Evolutionary conservation across 2,888 invertebrate species (phyloP).

Genomic region (Prosopocoilus inquinatus): DNA sequence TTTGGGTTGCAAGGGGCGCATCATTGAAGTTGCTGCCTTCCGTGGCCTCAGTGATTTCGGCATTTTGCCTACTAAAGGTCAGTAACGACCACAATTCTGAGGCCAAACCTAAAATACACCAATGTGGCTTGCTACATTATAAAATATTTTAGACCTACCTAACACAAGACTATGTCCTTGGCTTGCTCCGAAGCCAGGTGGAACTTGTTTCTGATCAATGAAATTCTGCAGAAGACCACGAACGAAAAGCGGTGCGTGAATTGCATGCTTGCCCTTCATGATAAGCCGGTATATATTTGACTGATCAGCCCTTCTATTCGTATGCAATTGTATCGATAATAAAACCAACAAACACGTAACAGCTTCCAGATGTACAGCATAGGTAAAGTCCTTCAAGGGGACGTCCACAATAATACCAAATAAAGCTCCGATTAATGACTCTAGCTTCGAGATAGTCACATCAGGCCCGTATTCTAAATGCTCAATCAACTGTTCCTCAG

Average conservation of each 20-base stretch:
- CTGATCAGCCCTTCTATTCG: constrained; percentile 62
- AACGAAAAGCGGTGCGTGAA: constrained; percentile 75
- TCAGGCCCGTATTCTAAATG: constrained; percentile 68
- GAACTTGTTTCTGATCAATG: constrained; percentile 65
- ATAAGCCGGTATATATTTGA: constrained; percentile 69
- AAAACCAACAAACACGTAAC: constrained; percentile 83
- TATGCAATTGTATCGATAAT: constrained; percentile 84
- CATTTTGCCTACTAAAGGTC: constrained; percentile 58
- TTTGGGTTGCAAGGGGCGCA: constrained; percentile 85
- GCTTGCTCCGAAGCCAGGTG: constrained; percentile 68
- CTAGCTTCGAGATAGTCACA: constrained; percentile 54
- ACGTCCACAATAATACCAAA: constrained; percentile 80
- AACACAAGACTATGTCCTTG: constrained; percentile 70
- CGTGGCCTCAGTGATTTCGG: constrained; percentile 45
- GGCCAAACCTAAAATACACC: constrained; percentile 44
- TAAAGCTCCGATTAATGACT: constrained; percentile 72
- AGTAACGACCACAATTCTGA: constrained; percentile 80
- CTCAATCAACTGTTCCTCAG: constrained; percentile 82
- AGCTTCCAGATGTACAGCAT: constrained; percentile 82
- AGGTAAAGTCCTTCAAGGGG: constrained; percentile 80
- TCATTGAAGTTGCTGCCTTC: constrained; percentile 45
- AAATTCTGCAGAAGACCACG: constrained; percentile 79
- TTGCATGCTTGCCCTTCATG: constrained; percentile 68
- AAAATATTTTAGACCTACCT: constrained; percentile 49
- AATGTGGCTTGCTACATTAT: background rate